Evolutionary conservation across 2,888 invertebrate genomes (phyloP).

Genomic region (Mimas tiliae): DNA sequence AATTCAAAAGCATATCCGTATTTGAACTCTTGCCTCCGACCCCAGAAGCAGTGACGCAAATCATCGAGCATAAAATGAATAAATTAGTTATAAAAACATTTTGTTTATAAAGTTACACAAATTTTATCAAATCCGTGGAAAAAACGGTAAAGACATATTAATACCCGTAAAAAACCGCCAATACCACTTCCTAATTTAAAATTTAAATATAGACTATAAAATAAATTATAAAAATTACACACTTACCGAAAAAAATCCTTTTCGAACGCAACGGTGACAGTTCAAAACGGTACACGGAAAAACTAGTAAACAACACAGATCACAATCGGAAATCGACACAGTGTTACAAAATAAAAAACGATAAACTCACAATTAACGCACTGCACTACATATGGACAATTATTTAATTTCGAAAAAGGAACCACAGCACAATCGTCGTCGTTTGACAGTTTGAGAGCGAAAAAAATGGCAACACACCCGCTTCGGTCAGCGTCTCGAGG

Average conservation of each 20-base stretch:
- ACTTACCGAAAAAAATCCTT: slow-evolving; percentile 53
- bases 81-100: not conserved
- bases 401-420: slow-evolving; percentile 28
- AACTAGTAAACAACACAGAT: slow-evolving; percentile 55
- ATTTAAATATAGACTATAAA: slow-evolving; percentile 13
- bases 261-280: slow-evolving; percentile 51
- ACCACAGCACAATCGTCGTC: slow-evolving; percentile 64
- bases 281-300: slow-evolving; percentile 52
- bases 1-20: not conserved
- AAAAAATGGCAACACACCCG: slow-evolving; percentile 63
- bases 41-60: slow-evolving; percentile 12
- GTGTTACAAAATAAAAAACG: slow-evolving; percentile 20
- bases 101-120: not conserved
- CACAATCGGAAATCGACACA: slow-evolving; percentile 48
- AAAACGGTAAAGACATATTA: slow-evolving; percentile 2
- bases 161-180: not conserved
- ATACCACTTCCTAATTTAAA: slow-evolving; percentile 8
- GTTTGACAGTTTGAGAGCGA: slow-evolving; percentile 53
- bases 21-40: not conserved
- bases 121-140: not conserved
- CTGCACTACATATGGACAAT: slow-evolving; percentile 33
- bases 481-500: slow-evolving; percentile 71
- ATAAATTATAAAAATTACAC: slow-evolving; percentile 31
- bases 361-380: slow-evolving; percentile 31
- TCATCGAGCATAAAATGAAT: slow-evolving; percentile 6